Base-by-base conservation (phyloP, 2,113 vertebrate species). In the Tonatia bakeri region DNA sequence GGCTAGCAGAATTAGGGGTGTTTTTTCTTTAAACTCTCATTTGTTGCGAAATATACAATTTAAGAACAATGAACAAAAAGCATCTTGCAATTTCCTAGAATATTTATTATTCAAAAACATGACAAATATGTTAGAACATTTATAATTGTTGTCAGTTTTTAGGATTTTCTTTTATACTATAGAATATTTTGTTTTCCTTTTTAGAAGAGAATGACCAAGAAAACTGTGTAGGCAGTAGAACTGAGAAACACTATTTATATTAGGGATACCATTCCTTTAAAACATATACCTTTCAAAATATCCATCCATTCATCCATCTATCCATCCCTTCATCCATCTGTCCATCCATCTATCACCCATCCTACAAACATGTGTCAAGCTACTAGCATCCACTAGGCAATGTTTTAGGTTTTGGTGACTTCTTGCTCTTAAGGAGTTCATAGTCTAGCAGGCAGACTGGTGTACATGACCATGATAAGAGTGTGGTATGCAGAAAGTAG, bases 21-120 rank as follows among this genome's bases (percentile, higher is more conserved):
- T 86, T 31, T 91, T 87, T 90, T 86, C 31, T 89, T 82, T 85
- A 72, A 81, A 69, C 65, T 38, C 91, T n/a, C 24, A 69, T 83
- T 64, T 84, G 22, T 54, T 83, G 36, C 31, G 45, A 28, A 73
- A 89, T 16, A 28, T 20, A 13, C 17, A 73, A 77, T 76, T 82
- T 88, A 38, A 56, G 45, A 94, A 72, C 67, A 82, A 47, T 67
- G 73, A 81, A 52, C 73, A 83, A 76, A 84, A 61, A 81, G 11
- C 17, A 45, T 54, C 47, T 61, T 73, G 22, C 17, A 87, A 56
- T 94, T 91, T 19, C 24, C 77, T 75, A 75, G 36, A n/a, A 45
- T 89, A 75, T 12, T 73, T 65, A 50, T 72, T 87, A 80, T 91
- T 86, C 0, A 72, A 81, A 95, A 86, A 72, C 15, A 77, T 17